phyloP scores from a whole-genome alignment of 1,140 invertebrate species.

The Eufriesea mexicana region DNA sequence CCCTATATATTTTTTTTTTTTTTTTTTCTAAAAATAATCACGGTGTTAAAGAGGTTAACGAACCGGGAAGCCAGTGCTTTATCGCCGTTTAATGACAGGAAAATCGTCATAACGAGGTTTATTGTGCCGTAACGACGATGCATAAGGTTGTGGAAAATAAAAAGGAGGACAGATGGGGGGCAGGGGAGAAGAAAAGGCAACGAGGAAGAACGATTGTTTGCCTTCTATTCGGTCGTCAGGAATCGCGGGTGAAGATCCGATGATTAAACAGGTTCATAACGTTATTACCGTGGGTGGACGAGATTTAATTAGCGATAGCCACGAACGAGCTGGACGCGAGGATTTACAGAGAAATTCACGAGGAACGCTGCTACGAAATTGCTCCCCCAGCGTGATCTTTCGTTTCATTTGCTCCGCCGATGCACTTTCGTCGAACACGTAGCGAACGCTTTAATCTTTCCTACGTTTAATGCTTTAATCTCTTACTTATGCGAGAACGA shows the following conservation, averaged over 20 bases:
- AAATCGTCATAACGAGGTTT: constrained; percentile 13
- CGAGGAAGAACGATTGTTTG: neutral
- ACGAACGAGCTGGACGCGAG: neutral
- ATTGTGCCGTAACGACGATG: neutral
- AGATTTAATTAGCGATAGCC: constrained; percentile 38
- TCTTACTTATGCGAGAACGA: too few relatives aligned
- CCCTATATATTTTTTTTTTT: too few relatives aligned
- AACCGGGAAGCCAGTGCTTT: constrained; percentile 18
- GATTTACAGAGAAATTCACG: constrained; percentile 5
- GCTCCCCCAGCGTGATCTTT: constrained; percentile 6
- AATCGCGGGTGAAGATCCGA: neutral
- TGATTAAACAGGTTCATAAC: constrained; percentile 15
- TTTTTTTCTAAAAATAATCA: constrained; percentile 24
- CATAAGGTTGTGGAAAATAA: neutral
- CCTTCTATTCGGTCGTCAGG: neutral
- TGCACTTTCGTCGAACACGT: neutral
- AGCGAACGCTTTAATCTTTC: too few relatives aligned
- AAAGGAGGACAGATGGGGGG: rapidly evolving
- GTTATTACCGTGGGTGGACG: neutral
- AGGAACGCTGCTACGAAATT: neutral
- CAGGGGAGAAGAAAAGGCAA: neutral
- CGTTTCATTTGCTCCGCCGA: constrained; percentile 19
- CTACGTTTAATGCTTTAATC: too few relatives aligned
- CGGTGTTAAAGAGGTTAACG: constrained; percentile 23
- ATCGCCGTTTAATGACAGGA: constrained; percentile 27